A percentile compares a stretch with the other conserved stretches of the same genome.
These are phyloP conservation scores for Phortica magna DNA, from an alignment of 2,888 invertebrate species.

Conservation along the genomic window DNA sequence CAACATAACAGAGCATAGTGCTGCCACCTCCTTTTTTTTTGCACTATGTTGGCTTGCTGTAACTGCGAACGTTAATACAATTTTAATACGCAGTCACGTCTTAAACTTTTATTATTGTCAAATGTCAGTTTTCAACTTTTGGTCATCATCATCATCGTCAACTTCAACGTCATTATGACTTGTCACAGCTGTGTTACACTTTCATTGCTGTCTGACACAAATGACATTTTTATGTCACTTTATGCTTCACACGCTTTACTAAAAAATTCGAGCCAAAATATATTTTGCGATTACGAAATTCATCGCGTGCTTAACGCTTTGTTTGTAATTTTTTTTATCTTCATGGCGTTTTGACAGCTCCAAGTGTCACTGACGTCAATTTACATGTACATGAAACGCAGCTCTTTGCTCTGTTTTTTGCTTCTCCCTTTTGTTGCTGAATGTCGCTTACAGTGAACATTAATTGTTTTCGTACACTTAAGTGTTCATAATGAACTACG, in stretches of 20 bases:
- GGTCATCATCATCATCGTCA: not conserved
- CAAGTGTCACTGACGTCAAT: slow-evolving; percentile 31
- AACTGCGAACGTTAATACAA: slow-evolving; percentile 28
- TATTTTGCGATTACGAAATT: not conserved
- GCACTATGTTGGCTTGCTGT: slow-evolving; percentile 44
- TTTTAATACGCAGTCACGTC: slow-evolving; percentile 57
- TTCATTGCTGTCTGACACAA: slow-evolving; percentile 34
- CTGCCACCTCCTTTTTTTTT: slow-evolving; percentile 26
- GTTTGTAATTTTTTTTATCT: not conserved
- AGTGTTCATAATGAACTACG: not conserved
- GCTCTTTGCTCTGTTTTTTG: slow-evolving; percentile 31
- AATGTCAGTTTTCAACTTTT: slow-evolving; percentile 21
- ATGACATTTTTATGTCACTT: slow-evolving; percentile 38
- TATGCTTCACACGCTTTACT: slow-evolving; percentile 7
- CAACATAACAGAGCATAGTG: slow-evolving; percentile 44
- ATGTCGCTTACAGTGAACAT: not conserved
- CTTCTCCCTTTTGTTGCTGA: not conserved
- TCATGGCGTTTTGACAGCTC: not conserved
- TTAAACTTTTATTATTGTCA: slow-evolving; percentile 53
- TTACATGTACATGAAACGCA: slow-evolving; percentile 33
- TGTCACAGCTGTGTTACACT: slow-evolving; percentile 7
- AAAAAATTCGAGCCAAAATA: not conserved
- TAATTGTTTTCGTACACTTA: not conserved
- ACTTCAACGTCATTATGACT: not conserved
- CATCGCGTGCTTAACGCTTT: not conserved